Percentiles rank a stretch among this genome's conserved stretches.
Evolutionary conservation across 2,797 vertebrate species (phyloP).

Genomic region (Clarias pachynema): DNA sequence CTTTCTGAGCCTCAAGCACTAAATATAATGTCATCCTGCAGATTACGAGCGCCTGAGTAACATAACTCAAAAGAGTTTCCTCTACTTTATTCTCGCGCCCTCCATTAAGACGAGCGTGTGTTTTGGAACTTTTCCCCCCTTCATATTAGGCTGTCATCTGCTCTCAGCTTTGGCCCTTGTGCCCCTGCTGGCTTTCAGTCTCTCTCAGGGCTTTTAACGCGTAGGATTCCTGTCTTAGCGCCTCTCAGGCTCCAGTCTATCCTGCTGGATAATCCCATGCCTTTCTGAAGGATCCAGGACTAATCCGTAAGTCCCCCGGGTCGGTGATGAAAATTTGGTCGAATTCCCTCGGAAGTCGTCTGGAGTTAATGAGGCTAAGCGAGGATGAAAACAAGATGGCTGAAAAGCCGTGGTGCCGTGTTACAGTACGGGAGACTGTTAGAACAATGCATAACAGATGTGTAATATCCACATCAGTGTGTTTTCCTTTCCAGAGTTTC

Average conservation of each 20-base stretch:
- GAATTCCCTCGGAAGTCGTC: conserved; percentile 44
- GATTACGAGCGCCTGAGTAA: conserved; percentile 39
- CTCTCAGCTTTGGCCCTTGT: conserved; percentile 14
- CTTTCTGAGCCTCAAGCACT: conserved; percentile 35
- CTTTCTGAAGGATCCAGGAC: conserved; percentile 49
- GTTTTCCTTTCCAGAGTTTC: not conserved
- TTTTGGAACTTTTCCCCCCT: conserved; percentile 42
- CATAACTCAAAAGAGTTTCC: conserved; percentile 45
- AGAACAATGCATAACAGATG: conserved; percentile 28
- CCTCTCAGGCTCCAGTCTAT: conserved; percentile 34
- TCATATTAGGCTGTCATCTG: conserved; percentile 43
- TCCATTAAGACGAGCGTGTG: conserved; percentile 35
- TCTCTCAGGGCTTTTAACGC: conserved; percentile 14
- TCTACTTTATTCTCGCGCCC: conserved; percentile 27
- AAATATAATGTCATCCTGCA: conserved; percentile 39
- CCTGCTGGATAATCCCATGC: conserved; percentile 49
- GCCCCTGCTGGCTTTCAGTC: conserved; percentile 5
- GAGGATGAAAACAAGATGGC: conserved; percentile 49
- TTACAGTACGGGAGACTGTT: conserved; percentile 23
- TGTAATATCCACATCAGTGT: conserved; percentile 4
- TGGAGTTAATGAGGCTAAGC: conserved; percentile 50
- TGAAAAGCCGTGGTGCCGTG: conserved; percentile 34
- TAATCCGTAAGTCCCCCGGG: conserved; percentile 48
- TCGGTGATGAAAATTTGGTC: conserved; percentile 50
- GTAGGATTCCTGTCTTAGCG: conserved; percentile 34